Evolutionary conservation across 1,140 invertebrate species (phyloP).

Genomic region (Whitmania pigra): DNA sequence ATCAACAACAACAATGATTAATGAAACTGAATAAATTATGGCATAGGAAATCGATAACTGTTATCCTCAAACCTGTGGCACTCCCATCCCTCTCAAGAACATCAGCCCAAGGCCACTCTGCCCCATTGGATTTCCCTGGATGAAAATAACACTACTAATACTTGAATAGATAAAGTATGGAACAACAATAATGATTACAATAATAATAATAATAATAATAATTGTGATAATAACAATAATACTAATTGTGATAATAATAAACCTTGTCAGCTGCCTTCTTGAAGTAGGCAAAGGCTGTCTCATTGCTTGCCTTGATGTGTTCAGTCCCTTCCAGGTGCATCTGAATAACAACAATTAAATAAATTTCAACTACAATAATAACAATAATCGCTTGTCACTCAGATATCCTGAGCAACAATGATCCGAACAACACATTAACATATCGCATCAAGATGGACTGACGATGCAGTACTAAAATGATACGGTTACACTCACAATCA

Average conservation of each 20-base stretch:
- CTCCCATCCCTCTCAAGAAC: constrained; percentile 87
- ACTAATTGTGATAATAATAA: constrained; percentile 15
- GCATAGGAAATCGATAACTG: too few species aligned
- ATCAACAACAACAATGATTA: background rate
- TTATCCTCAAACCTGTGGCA: constrained; percentile 51
- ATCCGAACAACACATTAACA: too few species aligned
- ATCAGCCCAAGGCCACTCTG: constrained; percentile 91
- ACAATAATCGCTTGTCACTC: background rate
- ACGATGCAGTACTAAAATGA: constrained; percentile 17
- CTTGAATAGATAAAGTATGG: too few species aligned
- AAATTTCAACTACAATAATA: background rate
- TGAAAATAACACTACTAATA: background rate
- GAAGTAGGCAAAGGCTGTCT: constrained; percentile 78
- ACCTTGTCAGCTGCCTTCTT: constrained; percentile 80
- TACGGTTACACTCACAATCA: too few species aligned
- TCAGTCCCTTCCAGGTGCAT: constrained; percentile 93
- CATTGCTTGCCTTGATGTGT: constrained; percentile 77
- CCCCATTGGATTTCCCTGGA: constrained; percentile 76
- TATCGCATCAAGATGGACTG: too few species aligned
- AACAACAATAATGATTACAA: too few species aligned
- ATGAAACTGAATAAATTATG: background rate
- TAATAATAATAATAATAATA: too few species aligned
- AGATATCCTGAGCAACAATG: too few species aligned
- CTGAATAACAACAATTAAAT: constrained; percentile 40
- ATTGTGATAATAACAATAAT: too few species aligned